Evolutionary conservation across 2,888 invertebrate species (phyloP).

Genomic region (Scaeva pyrastri): DNA sequence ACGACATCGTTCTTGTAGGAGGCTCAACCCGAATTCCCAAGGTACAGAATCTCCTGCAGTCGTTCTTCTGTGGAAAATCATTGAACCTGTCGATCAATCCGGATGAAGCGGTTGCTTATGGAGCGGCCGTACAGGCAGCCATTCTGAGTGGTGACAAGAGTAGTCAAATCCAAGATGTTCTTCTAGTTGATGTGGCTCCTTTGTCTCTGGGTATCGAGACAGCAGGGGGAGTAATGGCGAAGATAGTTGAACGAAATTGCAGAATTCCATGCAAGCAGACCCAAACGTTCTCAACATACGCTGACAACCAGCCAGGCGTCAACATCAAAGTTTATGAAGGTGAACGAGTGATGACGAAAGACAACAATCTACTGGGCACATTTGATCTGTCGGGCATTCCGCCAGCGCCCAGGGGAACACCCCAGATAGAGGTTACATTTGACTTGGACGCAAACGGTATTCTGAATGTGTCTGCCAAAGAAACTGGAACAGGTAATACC

Average conservation of each 20-base stretch:
- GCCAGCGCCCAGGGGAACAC: slow-evolving; percentile 93
- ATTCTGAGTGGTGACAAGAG: slow-evolving; percentile 88
- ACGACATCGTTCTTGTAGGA: slow-evolving; percentile 91
- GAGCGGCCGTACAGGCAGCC: slow-evolving; percentile 89
- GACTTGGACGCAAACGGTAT: slow-evolving; percentile 95
- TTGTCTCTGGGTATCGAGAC: slow-evolving; percentile 90
- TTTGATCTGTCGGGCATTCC: slow-evolving; percentile 97
- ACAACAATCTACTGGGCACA: slow-evolving; percentile 96
- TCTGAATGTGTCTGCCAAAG: slow-evolving; percentile 91
- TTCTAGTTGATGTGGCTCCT: slow-evolving; percentile 87
- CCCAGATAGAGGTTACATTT: slow-evolving; percentile 92
- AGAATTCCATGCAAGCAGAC: slow-evolving; percentile 89
- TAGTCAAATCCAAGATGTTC: slow-evolving; percentile 88
- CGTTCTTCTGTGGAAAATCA: slow-evolving; percentile 89
- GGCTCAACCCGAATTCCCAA: slow-evolving; percentile 91
- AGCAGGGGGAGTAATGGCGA: slow-evolving; percentile 90
- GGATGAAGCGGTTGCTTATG: slow-evolving; percentile 91
- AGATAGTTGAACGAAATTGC: slow-evolving; percentile 88
- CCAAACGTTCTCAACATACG: slow-evolving; percentile 90
- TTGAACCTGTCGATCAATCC: slow-evolving; percentile 90
- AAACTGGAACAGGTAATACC: slow-evolving; percentile 86
- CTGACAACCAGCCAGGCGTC: slow-evolving; percentile 91
- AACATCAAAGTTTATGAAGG: slow-evolving; percentile 89
- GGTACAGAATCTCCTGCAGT: slow-evolving; percentile 88
- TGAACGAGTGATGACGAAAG: slow-evolving; percentile 94